phyloP scores from a whole-genome alignment of 2,888 invertebrate species.

The Hymenopus coronatus region DNA sequence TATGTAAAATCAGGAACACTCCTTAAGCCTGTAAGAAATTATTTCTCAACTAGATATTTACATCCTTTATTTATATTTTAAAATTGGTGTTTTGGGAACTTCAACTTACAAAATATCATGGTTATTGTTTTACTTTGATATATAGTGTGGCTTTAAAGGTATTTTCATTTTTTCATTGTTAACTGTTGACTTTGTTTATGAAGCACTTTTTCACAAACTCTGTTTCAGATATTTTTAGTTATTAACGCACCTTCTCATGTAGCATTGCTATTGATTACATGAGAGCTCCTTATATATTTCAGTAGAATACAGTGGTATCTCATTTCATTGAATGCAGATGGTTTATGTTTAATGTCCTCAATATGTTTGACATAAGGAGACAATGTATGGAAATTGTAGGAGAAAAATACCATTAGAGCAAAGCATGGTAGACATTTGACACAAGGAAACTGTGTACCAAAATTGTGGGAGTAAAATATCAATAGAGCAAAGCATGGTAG shows the following conservation, averaged over 20 bases:
- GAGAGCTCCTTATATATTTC: too few relatives aligned
- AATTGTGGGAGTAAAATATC: too few relatives aligned
- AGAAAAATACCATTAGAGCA: too few relatives aligned
- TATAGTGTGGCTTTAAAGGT: not conserved
- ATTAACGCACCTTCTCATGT: not conserved
- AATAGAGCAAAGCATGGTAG: too few relatives aligned
- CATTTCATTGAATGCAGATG: not conserved
- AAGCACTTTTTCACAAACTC: not conserved
- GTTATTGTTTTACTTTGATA: not conserved
- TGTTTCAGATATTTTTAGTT: too few relatives aligned
- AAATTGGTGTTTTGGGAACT: not conserved
- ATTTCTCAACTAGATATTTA: too few relatives aligned
- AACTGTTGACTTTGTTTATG: not conserved
- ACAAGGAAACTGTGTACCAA: too few relatives aligned
- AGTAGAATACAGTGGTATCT: too few relatives aligned
- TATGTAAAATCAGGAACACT: too few relatives aligned
- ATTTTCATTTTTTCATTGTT: not conserved
- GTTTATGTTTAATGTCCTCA: not conserved
- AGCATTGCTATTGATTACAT: not conserved
- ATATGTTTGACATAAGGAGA: not conserved
- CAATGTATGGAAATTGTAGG: too few relatives aligned
- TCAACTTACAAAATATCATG: not conserved
- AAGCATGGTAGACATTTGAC: too few relatives aligned
- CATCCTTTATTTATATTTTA: not conserved
- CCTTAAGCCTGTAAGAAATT: too few relatives aligned